Evolutionary conservation across 2,113 vertebrate genomes (phyloP), one percentile per base, ranked within the genome.

Genomic region (Merops nubicus): DNA sequence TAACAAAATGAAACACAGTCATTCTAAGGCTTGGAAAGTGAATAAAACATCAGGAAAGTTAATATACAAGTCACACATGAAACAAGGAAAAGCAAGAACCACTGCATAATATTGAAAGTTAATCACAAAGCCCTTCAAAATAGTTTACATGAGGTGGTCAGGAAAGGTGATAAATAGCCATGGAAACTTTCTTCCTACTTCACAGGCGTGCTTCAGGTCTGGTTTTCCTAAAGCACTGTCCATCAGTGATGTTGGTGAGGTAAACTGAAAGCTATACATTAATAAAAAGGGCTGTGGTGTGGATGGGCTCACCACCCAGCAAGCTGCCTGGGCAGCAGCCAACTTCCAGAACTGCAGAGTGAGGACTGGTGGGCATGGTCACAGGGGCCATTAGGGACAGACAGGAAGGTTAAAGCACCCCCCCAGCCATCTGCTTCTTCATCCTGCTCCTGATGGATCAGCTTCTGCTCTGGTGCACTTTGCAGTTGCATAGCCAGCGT

Each of bases 371-470:
- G 31, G 54, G 25, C 18, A 77, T 2, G 18, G 20, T 17, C 36
- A 15, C 2, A 0, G 2, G 3, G 20, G 11, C 36, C 36, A 29
- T 0, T 3, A 56, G 14, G 31, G 33, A 59, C 15, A 60, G 15
- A 25, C 0, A 0, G 26, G n/a, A 47, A 75, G n/a, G 21, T 11
- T 13, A 53, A 53, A 70, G 50, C 3, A 1, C 9, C 23, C n/a
- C 48, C 23, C 3, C 12, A 23, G 4, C 9, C 9, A 0, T 48
- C 31, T 48, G 48, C 25, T 60, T 16, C 17, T 12, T 7, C 63
- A n/a, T 47, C 6, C 5, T 45, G 43, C 48, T 78, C 26, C 65
- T 82, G 26, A 17, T 13, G n/a, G 22, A 21, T 82, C 0, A 0
- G 6, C 34, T 65, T 36, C 75, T 74, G 21, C 12, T 47, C 43